These are phyloP conservation scores for Pseudomyrmex concolor DNA, from an alignment of 1,140 invertebrate genomes.

Conservation along the genomic window DNA sequence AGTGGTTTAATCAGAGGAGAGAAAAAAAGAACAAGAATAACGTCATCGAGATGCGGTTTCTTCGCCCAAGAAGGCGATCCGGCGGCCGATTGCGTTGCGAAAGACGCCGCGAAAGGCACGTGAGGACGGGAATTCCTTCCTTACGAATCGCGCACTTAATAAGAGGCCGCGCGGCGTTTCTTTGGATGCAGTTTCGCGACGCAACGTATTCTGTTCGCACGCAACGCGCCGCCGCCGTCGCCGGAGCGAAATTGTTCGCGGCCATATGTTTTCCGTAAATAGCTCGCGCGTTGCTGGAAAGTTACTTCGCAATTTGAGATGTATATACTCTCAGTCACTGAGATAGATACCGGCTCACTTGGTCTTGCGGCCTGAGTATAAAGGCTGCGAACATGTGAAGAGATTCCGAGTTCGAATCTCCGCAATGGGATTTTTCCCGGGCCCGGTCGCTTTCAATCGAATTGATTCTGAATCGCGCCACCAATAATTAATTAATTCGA, in stretches of 20 bases:
- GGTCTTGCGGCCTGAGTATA: too few species aligned
- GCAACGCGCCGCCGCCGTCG: background rate
- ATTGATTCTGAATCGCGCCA: too few species aligned
- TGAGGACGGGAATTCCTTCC: conserved; percentile 4
- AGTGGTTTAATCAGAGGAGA: background rate
- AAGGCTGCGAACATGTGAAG: too few species aligned
- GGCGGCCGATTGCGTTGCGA: background rate
- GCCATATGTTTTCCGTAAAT: conserved; percentile 16
- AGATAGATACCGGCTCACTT: background rate
- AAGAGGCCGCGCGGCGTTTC: background rate
- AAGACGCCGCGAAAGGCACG: background rate
- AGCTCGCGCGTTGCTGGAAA: conserved; percentile 13
- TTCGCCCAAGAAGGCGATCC: conserved; percentile 14
- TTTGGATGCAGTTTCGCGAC: background rate
- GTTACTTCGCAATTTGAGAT: conserved; percentile 13
- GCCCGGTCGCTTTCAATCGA: too few species aligned
- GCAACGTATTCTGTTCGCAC: background rate
- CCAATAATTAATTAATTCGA: too few species aligned
- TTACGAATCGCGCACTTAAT: background rate
- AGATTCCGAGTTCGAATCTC: too few species aligned
- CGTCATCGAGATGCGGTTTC: conserved; percentile 15
- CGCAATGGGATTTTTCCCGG: too few species aligned
- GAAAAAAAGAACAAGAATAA: background rate
- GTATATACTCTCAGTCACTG: background rate
- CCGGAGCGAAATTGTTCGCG: conserved; percentile 13